Conservation (phyloP, 2,797 vertebrate genomes). For the Staurois parvus region DNA sequence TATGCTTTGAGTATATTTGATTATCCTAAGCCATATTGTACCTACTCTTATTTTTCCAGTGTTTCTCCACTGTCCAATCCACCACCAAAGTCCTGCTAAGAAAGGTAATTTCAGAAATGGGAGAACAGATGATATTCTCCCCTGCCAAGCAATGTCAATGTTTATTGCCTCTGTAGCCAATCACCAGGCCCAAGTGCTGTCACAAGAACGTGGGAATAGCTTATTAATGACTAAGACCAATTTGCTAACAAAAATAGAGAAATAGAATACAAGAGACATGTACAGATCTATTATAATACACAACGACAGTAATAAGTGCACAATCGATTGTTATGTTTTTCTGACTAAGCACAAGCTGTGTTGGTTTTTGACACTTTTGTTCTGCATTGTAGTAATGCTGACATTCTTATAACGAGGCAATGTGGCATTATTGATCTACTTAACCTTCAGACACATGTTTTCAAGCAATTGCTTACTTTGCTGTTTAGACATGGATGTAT, state of each 20-base stretch:
- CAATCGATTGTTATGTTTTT: slow-evolving; percentile 46
- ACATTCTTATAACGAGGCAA: slow-evolving; percentile 35
- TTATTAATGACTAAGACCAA: neutral
- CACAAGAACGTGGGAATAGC: too few species aligned
- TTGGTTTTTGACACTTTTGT: slow-evolving; percentile 34
- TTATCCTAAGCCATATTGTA: too few species aligned
- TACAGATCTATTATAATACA: neutral
- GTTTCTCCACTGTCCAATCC: too few species aligned
- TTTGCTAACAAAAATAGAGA: neutral
- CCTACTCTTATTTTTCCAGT: too few species aligned
- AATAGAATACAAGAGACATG: neutral
- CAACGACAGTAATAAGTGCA: slow-evolving; percentile 34
- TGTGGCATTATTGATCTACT: slow-evolving; percentile 50
- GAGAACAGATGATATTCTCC: too few species aligned
- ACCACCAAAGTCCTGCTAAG: too few species aligned
- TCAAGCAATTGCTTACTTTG: slow-evolving; percentile 44
- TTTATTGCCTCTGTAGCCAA: too few species aligned
- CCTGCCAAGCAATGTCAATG: too few species aligned
- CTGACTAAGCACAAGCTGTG: slow-evolving; percentile 46
- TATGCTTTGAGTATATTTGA: too few species aligned
- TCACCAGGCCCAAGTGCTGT: too few species aligned
- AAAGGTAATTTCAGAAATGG: too few species aligned
- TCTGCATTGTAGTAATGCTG: slow-evolving; percentile 16
- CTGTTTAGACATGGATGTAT: slow-evolving; percentile 8
- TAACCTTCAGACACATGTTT: slow-evolving; percentile 53